A percentile compares a stretch with the other conserved stretches of the same genome.
Evolutionary conservation across 2,888 invertebrate species (phyloP).

Genomic region (Ophraella communa): DNA sequence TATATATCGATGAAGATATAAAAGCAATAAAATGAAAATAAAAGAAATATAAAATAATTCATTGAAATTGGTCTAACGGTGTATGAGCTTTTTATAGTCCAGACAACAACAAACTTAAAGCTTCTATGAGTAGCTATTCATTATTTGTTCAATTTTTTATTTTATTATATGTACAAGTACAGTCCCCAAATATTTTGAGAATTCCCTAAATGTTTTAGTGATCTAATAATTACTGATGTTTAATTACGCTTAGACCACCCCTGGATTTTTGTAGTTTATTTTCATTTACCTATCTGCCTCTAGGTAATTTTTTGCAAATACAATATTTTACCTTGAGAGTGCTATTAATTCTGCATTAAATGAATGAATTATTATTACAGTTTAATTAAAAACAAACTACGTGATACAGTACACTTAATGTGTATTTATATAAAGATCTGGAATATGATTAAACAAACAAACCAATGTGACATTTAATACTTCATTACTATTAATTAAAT

Average conservation of each 20-base stretch:
- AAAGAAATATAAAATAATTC: background rate
- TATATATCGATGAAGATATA: background rate
- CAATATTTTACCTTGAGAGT: background rate
- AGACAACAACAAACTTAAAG: background rate
- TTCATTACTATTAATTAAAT: too few relatives aligned
- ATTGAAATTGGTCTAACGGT: background rate
- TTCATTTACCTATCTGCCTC: background rate
- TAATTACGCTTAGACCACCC: background rate
- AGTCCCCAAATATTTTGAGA: too few relatives aligned
- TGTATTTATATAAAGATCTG: background rate
- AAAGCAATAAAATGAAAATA: background rate
- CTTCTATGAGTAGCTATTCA: background rate
- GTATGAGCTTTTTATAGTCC: background rate
- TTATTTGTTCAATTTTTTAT: too few relatives aligned
- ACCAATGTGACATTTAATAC: too few relatives aligned
- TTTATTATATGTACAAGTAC: too few relatives aligned
- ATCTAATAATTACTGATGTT: background rate
- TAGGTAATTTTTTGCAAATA: background rate
- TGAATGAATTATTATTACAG: background rate
- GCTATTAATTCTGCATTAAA: background rate
- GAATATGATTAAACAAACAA: background rate
- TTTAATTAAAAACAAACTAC: background rate
- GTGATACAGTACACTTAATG: background rate
- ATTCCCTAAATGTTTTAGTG: too few relatives aligned
- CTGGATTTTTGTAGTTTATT: background rate